phyloP scores from a whole-genome alignment of 2,888 invertebrate species.

The Stenoptilia bipunctidactyla region DNA sequence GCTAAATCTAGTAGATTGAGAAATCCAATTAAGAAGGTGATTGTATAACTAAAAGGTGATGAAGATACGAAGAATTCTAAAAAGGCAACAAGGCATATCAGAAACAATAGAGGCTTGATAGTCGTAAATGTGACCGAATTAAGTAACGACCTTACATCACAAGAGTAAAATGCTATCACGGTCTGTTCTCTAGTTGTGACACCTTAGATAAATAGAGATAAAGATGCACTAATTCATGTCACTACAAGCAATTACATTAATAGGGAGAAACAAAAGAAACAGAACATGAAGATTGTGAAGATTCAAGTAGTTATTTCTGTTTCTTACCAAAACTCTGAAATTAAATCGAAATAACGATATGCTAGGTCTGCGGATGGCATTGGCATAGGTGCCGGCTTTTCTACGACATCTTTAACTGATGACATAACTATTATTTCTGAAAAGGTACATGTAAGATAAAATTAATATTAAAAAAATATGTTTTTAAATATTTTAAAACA shows the following conservation, averaged over 20 bases:
- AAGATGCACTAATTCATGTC: no score
- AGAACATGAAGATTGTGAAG: slow-evolving; percentile 3
- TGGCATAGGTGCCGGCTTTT: slow-evolving; percentile 31
- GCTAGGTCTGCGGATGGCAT: slow-evolving; percentile 40
- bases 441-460: slow-evolving; percentile 28
- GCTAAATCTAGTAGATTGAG: background rate
- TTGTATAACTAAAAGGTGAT: background rate
- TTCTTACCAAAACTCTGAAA: slow-evolving; percentile 52
- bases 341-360: slow-evolving; percentile 47
- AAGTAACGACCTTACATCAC: background rate
- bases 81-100: background rate
- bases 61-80: background rate
- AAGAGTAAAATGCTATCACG: background rate
- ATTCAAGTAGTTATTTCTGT: slow-evolving; percentile 6
- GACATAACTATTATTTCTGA: slow-evolving; percentile 55
- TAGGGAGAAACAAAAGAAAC: slow-evolving; percentile 4
- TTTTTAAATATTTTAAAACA: no score
- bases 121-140: background rate
- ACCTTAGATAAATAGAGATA: no score
- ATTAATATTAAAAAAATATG: no score
- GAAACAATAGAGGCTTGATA: background rate
- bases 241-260: slow-evolving; percentile 4
- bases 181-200: no score
- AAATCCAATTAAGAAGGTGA: background rate
- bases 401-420: slow-evolving; percentile 36